Evolutionary conservation across 2,113 vertebrate genomes (phyloP).

Genomic region (Hippopotamus amphibius): DNA sequence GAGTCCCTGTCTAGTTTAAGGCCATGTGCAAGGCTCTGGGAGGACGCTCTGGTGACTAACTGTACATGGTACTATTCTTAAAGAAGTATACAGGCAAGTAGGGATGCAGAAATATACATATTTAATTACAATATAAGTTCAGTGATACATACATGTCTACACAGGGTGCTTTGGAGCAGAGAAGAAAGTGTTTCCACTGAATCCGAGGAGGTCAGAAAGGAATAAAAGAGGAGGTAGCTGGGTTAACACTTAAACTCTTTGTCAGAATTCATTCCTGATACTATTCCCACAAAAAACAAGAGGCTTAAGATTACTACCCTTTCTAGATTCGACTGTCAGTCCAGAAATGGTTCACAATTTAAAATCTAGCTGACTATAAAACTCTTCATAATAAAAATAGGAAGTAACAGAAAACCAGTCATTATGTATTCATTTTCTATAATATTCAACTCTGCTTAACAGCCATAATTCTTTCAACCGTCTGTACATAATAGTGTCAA

Average conservation of each 20-base stretch:
- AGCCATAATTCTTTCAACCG: slow-evolving; percentile 33
- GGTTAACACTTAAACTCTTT: neutral
- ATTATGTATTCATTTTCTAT: slow-evolving; percentile 44
- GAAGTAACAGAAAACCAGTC: slow-evolving; percentile 18
- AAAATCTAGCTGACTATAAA: slow-evolving; percentile 32
- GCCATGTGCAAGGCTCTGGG: neutral
- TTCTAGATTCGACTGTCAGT: slow-evolving; percentile 23
- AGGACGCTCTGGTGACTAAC: neutral
- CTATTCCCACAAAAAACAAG: neutral
- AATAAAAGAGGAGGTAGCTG: neutral
- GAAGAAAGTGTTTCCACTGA: neutral
- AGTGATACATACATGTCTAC: neutral
- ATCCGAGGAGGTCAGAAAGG: neutral
- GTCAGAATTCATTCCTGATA: neutral
- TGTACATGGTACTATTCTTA: neutral
- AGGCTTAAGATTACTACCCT: neutral
- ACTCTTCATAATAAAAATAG: slow-evolving; percentile 36
- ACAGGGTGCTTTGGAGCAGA: neutral
- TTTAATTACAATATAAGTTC: neutral
- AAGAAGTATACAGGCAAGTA: neutral
- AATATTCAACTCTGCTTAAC: slow-evolving; percentile 29
- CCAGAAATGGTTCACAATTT: neutral
- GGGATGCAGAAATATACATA: neutral
- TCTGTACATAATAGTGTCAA: slow-evolving; percentile 47
- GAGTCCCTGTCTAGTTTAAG: neutral